Percentiles rank a stretch among this genome's conserved stretches.
phyloP scores from a whole-genome alignment of 2,113 vertebrate genomes.

The Epinephelus moara region DNA sequence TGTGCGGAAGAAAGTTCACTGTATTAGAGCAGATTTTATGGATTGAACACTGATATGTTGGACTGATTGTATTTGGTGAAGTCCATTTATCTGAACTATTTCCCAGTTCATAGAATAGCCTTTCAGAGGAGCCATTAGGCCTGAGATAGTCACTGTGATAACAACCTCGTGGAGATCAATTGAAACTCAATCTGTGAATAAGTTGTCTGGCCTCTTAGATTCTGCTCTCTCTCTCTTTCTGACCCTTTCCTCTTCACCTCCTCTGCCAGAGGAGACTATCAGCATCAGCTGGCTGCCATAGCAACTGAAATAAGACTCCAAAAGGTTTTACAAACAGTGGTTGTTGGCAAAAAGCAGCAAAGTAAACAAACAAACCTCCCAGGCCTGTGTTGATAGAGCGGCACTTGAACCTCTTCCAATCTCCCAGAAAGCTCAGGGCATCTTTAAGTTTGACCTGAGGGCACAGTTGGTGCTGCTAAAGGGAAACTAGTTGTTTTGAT shows the following conservation, averaged over 20 bases:
- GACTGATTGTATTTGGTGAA: constrained; percentile 54
- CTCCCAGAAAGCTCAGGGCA: constrained; percentile 12
- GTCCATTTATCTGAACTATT: constrained; percentile 57
- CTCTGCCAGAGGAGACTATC: constrained; percentile 24
- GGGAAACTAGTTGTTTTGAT: constrained; percentile 24
- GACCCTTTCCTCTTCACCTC: constrained; percentile 20
- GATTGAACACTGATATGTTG: constrained; percentile 59
- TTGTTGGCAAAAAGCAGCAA: constrained; percentile 30
- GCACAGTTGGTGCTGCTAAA: not conserved
- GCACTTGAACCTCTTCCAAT: constrained; percentile 17
- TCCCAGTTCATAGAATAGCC: constrained; percentile 47
- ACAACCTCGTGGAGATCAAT: constrained; percentile 69
- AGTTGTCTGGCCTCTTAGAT: constrained; percentile 42
- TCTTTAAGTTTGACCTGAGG: constrained; percentile 34
- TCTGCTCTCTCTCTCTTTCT: constrained; percentile 8
- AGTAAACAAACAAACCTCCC: constrained; percentile 53
- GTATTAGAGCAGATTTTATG: constrained; percentile 56
- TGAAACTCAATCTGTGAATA: constrained; percentile 70
- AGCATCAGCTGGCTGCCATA: constrained; percentile 55
- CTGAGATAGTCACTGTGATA: constrained; percentile 52
- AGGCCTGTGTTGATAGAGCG: not conserved
- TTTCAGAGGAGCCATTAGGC: constrained; percentile 70
- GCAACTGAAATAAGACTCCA: constrained; percentile 57
- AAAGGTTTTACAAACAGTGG: constrained; percentile 29
- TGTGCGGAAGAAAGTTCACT: constrained; percentile 38